These are phyloP conservation scores for Holothuria leucospilota DNA, from an alignment of 53 echinoderm and acorn worm genomes.

Conservation along the genomic window DNA sequence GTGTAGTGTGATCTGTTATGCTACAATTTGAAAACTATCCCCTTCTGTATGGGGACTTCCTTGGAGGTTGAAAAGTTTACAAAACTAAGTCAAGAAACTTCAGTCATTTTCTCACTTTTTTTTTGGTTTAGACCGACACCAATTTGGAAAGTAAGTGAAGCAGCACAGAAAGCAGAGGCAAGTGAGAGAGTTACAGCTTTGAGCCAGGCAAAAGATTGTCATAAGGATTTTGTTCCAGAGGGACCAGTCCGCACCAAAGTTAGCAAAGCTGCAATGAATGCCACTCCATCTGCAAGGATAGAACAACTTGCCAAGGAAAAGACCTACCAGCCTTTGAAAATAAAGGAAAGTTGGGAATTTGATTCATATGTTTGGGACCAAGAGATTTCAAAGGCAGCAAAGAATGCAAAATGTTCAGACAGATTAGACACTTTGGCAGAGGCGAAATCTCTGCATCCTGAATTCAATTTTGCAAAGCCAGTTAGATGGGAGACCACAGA, in stretches of 20 bases:
- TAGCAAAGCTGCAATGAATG: conserved; percentile 76
- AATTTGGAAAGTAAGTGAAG: conserved; percentile 87
- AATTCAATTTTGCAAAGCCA: conserved; percentile 72
- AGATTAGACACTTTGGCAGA: conserved; percentile 85
- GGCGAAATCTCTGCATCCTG: conserved; percentile 73
- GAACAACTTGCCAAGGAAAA: conserved; percentile 86
- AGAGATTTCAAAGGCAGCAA: conserved; percentile 88
- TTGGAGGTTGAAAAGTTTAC: not conserved
- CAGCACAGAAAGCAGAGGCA: conserved; percentile 77
- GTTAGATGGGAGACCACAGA: conserved; percentile 84
- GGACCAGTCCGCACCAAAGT: conserved; percentile 79
- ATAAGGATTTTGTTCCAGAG: conserved; percentile 78
- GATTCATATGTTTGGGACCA: conserved; percentile 92
- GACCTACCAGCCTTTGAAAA: conserved; percentile 76
- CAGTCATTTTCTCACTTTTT: not conserved
- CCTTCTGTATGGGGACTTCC: not conserved
- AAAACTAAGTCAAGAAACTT: too few species aligned
- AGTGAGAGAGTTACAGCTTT: conserved; percentile 68
- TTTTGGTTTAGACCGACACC: conserved; percentile 74
- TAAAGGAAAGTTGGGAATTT: conserved; percentile 92
- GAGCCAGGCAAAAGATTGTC: conserved; percentile 74
- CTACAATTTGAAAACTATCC: too few species aligned
- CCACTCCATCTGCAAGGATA: conserved; percentile 72
- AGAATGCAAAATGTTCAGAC: conserved; percentile 82
- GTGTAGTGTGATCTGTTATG: not conserved